Percentiles rank a stretch among this genome's conserved stretches.
phyloP scores from a whole-genome alignment of 1,140 invertebrate genomes.

The Pachyrhynchus sulphureomaculatus region DNA sequence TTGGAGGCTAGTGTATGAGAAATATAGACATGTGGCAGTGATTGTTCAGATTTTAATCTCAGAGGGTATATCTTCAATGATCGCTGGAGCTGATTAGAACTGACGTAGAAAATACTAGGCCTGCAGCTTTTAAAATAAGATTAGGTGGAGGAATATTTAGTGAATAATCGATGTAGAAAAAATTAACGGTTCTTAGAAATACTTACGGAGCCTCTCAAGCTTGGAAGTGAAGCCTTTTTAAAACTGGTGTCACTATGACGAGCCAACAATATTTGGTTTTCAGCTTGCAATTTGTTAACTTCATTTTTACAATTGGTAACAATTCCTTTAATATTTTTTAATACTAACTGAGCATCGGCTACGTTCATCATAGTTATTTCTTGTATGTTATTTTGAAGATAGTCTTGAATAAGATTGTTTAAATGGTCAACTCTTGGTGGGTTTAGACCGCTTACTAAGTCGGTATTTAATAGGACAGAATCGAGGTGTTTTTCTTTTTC shows the following conservation, averaged over 20 bases:
- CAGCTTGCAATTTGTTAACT: conserved; percentile 11
- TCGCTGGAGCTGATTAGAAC: too few species aligned
- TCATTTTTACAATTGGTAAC: conserved; percentile 31
- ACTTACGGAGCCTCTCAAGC: conserved; percentile 11
- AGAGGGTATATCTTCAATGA: too few species aligned
- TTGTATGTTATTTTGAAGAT: conserved; percentile 29
- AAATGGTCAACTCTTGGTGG: conserved; percentile 34
- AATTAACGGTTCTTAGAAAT: too few species aligned
- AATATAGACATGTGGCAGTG: too few species aligned
- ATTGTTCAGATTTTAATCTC: too few species aligned
- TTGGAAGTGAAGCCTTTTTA: conserved; percentile 4
- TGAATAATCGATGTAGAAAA: too few species aligned
- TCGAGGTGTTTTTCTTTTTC: conserved; percentile 37
- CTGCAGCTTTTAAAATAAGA: too few species aligned
- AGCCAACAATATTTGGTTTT: conserved; percentile 15
- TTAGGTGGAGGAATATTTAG: too few species aligned
- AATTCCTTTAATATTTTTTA: conserved; percentile 36
- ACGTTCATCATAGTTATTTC: conserved; percentile 40
- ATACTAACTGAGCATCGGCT: conserved; percentile 30
- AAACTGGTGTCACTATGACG: conserved; percentile 10
- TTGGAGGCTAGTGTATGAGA: too few species aligned
- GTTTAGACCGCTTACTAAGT: conserved; percentile 34
- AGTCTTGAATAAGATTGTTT: conserved; percentile 32
- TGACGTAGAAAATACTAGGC: too few species aligned
- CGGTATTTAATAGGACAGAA: conserved; percentile 37